Evolutionary conservation across 2,113 vertebrate genomes (phyloP), one percentile per base, ranked within the genome.

Genomic region (Brienomyrus longianalis): DNA sequence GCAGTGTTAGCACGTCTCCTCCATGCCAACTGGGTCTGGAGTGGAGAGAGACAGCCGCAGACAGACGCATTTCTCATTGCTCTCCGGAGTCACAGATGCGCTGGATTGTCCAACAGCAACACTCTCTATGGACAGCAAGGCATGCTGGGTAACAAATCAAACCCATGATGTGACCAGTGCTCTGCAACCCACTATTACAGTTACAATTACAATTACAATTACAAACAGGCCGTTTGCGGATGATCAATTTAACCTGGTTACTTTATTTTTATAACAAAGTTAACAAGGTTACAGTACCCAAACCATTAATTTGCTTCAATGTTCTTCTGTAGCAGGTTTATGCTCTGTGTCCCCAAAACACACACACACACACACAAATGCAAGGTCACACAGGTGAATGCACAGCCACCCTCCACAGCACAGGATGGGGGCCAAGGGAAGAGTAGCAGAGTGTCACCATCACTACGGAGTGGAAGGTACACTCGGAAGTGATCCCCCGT

Each of bases 391-490:
- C 47, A 86, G 9, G 13, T 80, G 35, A 80, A 80, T 7, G 15
- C 74, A 80, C 31, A 80, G 74, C 17, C 74, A 43, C 74, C 43
- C 74, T 43, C 1, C 35, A 17, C 13, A 77, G 74, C 74, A 80
- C 31, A 77, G 62, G 62, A 27, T 31, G n/a, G 62, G 3, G 10
- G 62, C 62, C 62, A 13, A 70, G 10, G 9, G 62, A 70, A 27
- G n/a, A 50, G 50, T 35, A 89, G 27, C 90, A 90, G 92, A 87
- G 54, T 11, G 90, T 90, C 90, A 39, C 84, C n/a, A 21, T 92
- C 92, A 91, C 50, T 70, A 91, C 90, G 91, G 90, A 87, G 56
- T 9, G 88, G 92, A 92, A 47, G 80, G 19, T 3, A 1, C 7
- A 8, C 4, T 45, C 10, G 43, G 83, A 21, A 21, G 1, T 0